Conservation (phyloP, 2,113 vertebrate genomes). For the Butorides virescens region DNA sequence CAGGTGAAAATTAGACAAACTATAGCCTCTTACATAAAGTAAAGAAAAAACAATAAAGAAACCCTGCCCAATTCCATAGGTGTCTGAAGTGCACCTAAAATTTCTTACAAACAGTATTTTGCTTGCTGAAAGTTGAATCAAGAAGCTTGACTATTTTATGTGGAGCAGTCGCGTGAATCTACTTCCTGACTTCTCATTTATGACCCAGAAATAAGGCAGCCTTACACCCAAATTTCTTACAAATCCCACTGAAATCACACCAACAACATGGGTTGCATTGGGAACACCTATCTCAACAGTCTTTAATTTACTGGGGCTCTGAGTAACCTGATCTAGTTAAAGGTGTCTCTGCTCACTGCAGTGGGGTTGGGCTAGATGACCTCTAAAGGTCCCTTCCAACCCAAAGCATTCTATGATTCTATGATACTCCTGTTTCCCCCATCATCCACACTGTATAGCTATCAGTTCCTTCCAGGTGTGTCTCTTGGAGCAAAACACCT, state of each 20-base stretch:
- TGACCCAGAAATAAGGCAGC: not conserved
- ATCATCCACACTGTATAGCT: not conserved
- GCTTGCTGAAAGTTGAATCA: not conserved
- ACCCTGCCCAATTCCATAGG: rapidly evolving
- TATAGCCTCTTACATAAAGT: not conserved
- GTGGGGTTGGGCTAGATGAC: too few relatives aligned
- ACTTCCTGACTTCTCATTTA: not conserved
- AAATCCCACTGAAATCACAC: not conserved
- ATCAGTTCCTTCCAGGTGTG: not conserved
- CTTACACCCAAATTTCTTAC: not conserved
- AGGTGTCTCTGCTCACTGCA: too few relatives aligned
- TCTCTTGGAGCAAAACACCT: not conserved
- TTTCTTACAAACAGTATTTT: not conserved
- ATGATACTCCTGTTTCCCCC: too few relatives aligned
- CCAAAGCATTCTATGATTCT: too few relatives aligned
- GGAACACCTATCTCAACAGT: not conserved
- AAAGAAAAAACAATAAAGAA: not conserved
- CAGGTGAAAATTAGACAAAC: not conserved
- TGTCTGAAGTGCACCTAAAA: not conserved
- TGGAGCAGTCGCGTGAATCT: not conserved
- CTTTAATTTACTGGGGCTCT: not conserved
- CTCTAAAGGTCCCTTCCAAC: too few relatives aligned
- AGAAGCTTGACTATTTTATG: not conserved
- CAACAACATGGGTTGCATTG: not conserved
- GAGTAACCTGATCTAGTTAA: too few relatives aligned